Percentiles rank a stretch among this genome's conserved stretches.
These are phyloP conservation scores for Pararge aegeria DNA, from an alignment of 1,140 invertebrate species.

Conservation along the genomic window DNA sequence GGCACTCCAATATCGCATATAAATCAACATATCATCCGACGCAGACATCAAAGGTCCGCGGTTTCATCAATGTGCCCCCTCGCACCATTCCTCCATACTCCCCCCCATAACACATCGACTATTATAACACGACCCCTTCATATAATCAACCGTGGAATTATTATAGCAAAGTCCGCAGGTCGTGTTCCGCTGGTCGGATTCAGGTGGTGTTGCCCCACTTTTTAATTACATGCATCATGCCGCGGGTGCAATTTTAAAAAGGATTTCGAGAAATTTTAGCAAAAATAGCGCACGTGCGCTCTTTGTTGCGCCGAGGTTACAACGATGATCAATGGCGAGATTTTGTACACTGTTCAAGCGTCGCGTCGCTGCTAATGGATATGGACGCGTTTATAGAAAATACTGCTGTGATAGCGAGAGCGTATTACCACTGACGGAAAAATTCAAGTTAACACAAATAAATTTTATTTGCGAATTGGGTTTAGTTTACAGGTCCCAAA, in stretches of 20 bases:
- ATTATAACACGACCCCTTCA: conserved; percentile 20
- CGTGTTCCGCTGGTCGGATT: conserved; percentile 30
- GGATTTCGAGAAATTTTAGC: conserved; percentile 53
- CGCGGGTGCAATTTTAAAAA: conserved; percentile 58
- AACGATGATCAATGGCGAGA: conserved; percentile 21
- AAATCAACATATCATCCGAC: conserved; percentile 49
- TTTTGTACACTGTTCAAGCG: conserved; percentile 2
- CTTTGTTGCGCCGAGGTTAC: conserved; percentile 42
- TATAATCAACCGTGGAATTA: conserved; percentile 6
- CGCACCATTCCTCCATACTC: background rate
- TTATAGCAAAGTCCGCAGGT: conserved; percentile 18
- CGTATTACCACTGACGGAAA: no score
- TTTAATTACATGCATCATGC: conserved; percentile 67
- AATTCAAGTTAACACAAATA: no score
- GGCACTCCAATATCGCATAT: conserved; percentile 39
- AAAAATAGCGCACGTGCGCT: conserved; percentile 38
- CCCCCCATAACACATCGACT: conserved; percentile 19
- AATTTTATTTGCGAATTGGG: no score
- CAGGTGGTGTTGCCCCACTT: conserved; percentile 48
- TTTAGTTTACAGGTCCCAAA: no score
- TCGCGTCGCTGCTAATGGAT: background rate
- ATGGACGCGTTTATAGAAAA: no score
- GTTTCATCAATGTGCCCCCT: conserved; percentile 20
- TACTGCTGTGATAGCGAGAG: no score
- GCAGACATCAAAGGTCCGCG: conserved; percentile 49